Evolutionary conservation across 2,888 invertebrate species (phyloP), one percentile per base, ranked within the genome.

Genomic region (Chaitophorus viminalis): DNA sequence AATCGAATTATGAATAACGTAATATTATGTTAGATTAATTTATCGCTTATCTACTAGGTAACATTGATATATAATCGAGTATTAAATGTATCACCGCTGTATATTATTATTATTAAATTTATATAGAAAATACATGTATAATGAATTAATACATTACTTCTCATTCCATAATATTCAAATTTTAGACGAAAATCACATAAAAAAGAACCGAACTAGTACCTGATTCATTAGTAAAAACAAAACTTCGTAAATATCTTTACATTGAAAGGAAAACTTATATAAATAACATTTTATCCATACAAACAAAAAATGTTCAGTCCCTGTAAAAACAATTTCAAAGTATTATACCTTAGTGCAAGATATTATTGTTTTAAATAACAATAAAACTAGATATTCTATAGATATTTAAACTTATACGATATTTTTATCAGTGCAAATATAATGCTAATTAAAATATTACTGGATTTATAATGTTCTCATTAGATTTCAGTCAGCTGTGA

Each of bases 11-110:
- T 36, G 54, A 82, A 74, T 74, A 25, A 83, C 60, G 54, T 39
- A 83, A 74, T 33, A 82, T 74, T 39, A 5, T 25, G n/a, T 60
- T 74, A 60, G 29, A n/a, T 60, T 36, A 36, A 82, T 74, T n/a
- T n/a, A 72, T n/a, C 29, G 72, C 72, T 74, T 9, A 36, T 74
- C 36, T 36, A 74, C 33, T 74, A 74, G 74, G 33, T 29, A 33
- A 25, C 33, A 36, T 36, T 31, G 11, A 18, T 18, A 33, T 72
- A 14, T 72, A 3, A 8, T 33, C 18, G 33, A n/a, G 68, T 14
- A n/a, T n/a, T 68, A 68, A 11, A 68, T 11, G 17, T 14, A 6
- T 17, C 4, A 17, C 31, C 31, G 14, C 70, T 17, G n/a, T 68
- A 29, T n/a, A 70, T 9, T 17, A 65, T 68, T 29, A 68, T 46